Base-by-base conservation (phyloP, 1,140 invertebrate species). In the Sinonovacula constricta region DNA sequence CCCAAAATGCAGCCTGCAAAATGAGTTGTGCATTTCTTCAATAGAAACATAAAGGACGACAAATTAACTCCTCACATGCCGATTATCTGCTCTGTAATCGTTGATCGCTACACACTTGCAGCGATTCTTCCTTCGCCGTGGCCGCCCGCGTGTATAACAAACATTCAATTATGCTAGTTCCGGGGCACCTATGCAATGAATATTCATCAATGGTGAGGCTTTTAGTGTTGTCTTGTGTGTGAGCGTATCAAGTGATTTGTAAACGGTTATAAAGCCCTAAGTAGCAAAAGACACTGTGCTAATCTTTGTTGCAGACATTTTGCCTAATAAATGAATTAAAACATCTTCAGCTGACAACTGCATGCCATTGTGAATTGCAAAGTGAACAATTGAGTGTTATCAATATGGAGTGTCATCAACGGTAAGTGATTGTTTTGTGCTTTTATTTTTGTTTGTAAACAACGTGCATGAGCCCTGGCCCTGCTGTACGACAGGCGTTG, bases 191-290 rank as follows among this genome's bases (percentile, higher is more conserved):
- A 65, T 39, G 33, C 53, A 65, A 76, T 76, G 72, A 76, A 76
- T 76, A 76, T 76, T 76, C 72, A 76, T 76, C 65, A 67, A 24
- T 31, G 63, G 72, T 56, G 62, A 18, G 18, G 39, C 39, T 10
- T 45, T 57, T 33, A 51, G 49, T 76, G 67, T 76, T 76, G 72
- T 76, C 62, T 76, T 60, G 49, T 59, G 56, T n/a, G n/a, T 57
- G 62, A 10, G 72, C 67, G 72, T 76, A 76, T 76, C 72, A 76
- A 76, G 62, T 67, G 72, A 67, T 65, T 65, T 65, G 72, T 76
- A 67, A 67, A 76, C 72, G 72, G 33, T 76, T 76, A 66, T 67
- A 76, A 57, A 45, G 39, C 49, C 51, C 72, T 67, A 66, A 76
- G 72, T 76, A 60, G 72, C 39, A 76, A 67, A 76, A 67, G 62